These are phyloP conservation scores for Python bivittatus DNA, from an alignment of 2,113 vertebrate species.

Conservation along the genomic window DNA sequence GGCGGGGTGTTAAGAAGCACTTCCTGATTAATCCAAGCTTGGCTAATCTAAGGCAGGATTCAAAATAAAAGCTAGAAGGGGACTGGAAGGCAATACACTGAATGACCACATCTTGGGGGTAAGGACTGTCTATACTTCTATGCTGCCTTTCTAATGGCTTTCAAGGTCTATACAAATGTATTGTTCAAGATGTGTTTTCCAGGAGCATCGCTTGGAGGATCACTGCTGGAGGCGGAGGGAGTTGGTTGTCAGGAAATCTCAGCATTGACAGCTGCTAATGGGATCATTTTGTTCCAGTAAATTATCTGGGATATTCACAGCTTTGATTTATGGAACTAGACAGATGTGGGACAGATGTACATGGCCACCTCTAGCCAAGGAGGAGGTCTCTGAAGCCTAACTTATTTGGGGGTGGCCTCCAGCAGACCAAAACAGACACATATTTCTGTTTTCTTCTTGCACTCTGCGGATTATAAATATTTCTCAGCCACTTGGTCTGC, in stretches of 20 bases:
- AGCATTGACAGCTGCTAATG: not conserved
- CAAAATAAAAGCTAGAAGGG: constrained; percentile 20
- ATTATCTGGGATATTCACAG: not conserved
- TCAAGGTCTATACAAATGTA: not conserved
- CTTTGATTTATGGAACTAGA: not conserved
- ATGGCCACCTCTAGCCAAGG: not conserved
- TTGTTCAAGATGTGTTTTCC: not conserved
- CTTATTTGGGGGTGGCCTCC: not conserved
- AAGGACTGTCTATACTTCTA: not conserved
- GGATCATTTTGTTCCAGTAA: not conserved
- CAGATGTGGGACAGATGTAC: not conserved
- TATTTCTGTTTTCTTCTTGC: not conserved
- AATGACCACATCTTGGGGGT: not conserved
- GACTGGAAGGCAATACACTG: not conserved
- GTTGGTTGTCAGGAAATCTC: not conserved
- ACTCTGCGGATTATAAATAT: not conserved
- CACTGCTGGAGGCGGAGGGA: not conserved
- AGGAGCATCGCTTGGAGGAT: not conserved
- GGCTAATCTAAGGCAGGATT: not conserved
- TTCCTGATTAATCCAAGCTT: constrained; percentile 14
- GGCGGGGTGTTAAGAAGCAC: constrained; percentile 1
- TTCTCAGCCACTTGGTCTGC: not conserved
- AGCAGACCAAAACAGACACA: not conserved
- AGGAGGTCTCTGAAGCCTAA: not conserved
- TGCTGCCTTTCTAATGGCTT: not conserved